These are phyloP conservation scores for Syrrhaptes paradoxus DNA, from an alignment of 2,113 vertebrate genomes.

Conservation along the genomic window DNA sequence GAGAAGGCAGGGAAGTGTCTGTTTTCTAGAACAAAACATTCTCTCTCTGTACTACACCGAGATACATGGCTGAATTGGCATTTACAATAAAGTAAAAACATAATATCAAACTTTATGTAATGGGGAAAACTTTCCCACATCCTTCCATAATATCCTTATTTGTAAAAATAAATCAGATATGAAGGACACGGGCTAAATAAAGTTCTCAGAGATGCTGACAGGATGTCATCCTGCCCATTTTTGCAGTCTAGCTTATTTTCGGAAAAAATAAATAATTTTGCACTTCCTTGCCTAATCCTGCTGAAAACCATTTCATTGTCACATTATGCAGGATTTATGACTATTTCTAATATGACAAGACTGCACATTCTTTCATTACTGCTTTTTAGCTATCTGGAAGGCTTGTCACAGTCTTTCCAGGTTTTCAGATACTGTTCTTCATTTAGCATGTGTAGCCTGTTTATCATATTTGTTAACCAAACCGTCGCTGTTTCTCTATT, in stretches of 20 bases:
- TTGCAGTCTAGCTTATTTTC: background rate
- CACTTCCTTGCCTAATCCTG: background rate
- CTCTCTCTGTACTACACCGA: background rate
- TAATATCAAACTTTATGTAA: background rate
- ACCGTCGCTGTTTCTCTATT: background rate
- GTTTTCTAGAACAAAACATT: background rate
- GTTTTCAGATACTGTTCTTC: background rate
- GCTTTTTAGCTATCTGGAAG: background rate
- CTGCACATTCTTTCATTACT: background rate
- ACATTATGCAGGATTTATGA: conserved; percentile 15
- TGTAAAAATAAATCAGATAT: background rate
- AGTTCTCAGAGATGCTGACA: background rate
- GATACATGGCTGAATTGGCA: background rate
- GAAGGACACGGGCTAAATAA: background rate
- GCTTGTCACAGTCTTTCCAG: background rate
- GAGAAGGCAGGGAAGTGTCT: background rate
- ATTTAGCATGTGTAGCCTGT: background rate
- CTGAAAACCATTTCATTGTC: conserved; percentile 14
- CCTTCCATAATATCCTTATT: background rate
- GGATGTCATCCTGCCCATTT: background rate
- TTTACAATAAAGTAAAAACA: background rate
- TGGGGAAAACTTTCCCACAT: background rate
- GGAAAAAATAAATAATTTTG: background rate
- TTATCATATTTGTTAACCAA: background rate
- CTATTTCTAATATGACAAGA: conserved; percentile 4